Evolutionary conservation across 2,797 vertebrate species (phyloP).

Genomic region (Columba guinea): DNA sequence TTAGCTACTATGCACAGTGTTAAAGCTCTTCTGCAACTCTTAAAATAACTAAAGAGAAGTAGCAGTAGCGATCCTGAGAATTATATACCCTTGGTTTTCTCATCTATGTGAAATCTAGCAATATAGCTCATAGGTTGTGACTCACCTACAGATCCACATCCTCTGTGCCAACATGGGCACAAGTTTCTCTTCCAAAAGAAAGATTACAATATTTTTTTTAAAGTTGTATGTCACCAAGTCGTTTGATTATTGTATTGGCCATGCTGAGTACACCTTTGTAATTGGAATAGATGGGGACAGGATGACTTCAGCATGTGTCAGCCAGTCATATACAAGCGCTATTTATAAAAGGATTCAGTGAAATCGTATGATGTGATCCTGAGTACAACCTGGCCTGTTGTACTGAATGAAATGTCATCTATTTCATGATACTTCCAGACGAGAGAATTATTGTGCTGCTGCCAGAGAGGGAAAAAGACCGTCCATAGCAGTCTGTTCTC

Average conservation of each 20-base stretch:
- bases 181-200: neutral
- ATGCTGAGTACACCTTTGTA: neutral
- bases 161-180: neutral
- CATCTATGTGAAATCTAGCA: neutral
- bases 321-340: neutral
- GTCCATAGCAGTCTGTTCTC: neutral
- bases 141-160: neutral
- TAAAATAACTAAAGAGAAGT: neutral
- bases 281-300: neutral
- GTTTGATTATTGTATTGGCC: neutral
- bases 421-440: neutral
- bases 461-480: neutral
- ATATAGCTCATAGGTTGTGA: neutral
- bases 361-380: neutral
- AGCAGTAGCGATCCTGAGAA: neutral
- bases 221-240: neutral
- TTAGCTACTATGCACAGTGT: neutral
- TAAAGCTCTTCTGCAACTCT: neutral
- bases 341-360: constrained; percentile 21
- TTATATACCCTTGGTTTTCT: neutral
- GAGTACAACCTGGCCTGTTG: neutral
- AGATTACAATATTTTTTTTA: neutral
- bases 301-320: neutral
- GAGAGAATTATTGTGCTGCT: neutral
- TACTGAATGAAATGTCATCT: constrained; percentile 2